These are phyloP conservation scores for Macaria liturata DNA, from an alignment of 2,888 invertebrate species.

Conservation along the genomic window DNA sequence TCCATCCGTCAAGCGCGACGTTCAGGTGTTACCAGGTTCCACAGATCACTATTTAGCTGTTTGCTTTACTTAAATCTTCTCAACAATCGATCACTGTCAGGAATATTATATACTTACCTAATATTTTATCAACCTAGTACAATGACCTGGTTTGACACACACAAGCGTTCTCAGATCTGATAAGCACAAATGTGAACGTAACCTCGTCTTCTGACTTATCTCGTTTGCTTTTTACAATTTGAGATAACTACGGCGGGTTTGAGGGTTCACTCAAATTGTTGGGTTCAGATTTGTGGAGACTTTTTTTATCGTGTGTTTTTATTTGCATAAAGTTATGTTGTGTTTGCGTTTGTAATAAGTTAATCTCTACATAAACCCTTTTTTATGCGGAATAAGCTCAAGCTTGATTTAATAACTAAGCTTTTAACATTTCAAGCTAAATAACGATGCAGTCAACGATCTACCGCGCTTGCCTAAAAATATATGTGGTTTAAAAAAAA, in stretches of 20 bases:
- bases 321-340: too few relatives aligned
- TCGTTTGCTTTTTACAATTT: constrained; percentile 63
- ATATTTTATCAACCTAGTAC: constrained; percentile 67
- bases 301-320: too few relatives aligned
- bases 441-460: too few relatives aligned
- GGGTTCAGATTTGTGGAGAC: too few relatives aligned
- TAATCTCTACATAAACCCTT: too few relatives aligned
- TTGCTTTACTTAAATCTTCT: constrained; percentile 70
- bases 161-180: constrained; percentile 55
- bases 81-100: constrained; percentile 78
- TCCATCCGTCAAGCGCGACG: constrained; percentile 61
- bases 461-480: too few relatives aligned
- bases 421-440: too few relatives aligned
- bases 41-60: constrained; percentile 63
- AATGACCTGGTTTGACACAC: constrained; percentile 70
- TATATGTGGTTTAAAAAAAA: too few relatives aligned
- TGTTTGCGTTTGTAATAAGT: too few relatives aligned
- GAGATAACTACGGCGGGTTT: constrained; percentile 36
- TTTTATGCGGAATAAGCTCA: too few relatives aligned
- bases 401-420: too few relatives aligned
- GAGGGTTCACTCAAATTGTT: constrained; percentile 7
- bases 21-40: constrained; percentile 61
- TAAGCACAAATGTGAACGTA: constrained; percentile 51
- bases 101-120: constrained; percentile 44
- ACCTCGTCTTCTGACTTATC: constrained; percentile 58